phyloP scores from a whole-genome alignment of 2,888 invertebrate species.

The Trypoxylon attenuatum region DNA sequence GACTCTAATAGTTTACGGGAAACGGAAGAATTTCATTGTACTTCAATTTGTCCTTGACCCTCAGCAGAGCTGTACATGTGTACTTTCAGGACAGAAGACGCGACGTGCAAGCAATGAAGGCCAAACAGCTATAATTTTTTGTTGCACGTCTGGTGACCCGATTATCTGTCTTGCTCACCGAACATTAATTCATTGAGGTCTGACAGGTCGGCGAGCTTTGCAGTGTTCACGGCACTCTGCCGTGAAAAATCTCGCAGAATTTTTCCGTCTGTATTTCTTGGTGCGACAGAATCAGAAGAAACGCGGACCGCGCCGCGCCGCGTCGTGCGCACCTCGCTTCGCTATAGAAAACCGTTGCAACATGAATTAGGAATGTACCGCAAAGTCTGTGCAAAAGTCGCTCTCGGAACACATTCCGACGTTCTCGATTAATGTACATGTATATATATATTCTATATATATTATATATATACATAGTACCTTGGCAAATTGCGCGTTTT shows the following conservation, averaged over 20 bases:
- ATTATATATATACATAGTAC: no score
- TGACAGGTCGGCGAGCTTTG: slow-evolving; percentile 26
- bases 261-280: slow-evolving; percentile 26
- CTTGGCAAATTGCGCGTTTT: slow-evolving; percentile 2
- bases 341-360: slow-evolving; percentile 20
- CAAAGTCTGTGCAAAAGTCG: slow-evolving; percentile 23
- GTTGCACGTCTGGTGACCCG: slow-evolving; percentile 66
- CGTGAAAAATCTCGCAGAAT: slow-evolving; percentile 6
- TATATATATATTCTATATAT: not conserved
- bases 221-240: slow-evolving; percentile 11
- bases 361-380: not conserved
- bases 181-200: slow-evolving; percentile 48
- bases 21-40: slow-evolving; percentile 3
- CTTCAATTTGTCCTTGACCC: not conserved
- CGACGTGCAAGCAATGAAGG: slow-evolving; percentile 40
- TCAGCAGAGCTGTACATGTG: slow-evolving; percentile 3
- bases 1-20: not conserved
- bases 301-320: not conserved
- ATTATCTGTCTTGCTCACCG: slow-evolving; percentile 41
- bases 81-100: slow-evolving; percentile 18
- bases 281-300: not conserved
- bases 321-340: not conserved
- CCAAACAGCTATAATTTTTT: slow-evolving; percentile 54
- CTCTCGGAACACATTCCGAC: slow-evolving; percentile 29
- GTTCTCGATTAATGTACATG: slow-evolving; percentile 10